These are phyloP conservation scores for Trichonephila clavipes DNA, from an alignment of 1,140 invertebrate genomes.

Conservation along the genomic window DNA sequence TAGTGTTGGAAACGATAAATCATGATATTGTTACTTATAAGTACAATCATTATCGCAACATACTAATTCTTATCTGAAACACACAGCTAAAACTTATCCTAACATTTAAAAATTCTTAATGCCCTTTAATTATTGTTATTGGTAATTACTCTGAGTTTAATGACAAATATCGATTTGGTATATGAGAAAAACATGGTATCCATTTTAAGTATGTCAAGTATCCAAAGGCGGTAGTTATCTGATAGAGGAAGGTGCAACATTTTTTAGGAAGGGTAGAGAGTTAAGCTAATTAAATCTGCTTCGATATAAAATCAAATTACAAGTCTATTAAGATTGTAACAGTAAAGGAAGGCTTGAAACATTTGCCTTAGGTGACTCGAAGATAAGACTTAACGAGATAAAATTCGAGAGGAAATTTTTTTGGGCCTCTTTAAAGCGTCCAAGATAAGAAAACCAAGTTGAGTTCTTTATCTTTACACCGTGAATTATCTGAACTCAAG, in stretches of 20 bases:
- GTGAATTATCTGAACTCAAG: not conserved
- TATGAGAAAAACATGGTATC: not conserved
- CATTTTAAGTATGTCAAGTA: not conserved
- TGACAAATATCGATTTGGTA: not conserved
- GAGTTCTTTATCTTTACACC: conserved; percentile 4
- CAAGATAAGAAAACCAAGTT: conserved; percentile 14
- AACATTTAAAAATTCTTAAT: too few species aligned
- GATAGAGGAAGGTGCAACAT: not conserved
- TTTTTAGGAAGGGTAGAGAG: not conserved
- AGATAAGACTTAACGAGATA: conserved; percentile 43
- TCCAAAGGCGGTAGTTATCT: not conserved
- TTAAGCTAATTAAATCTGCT: conserved; percentile 8
- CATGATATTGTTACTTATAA: too few species aligned
- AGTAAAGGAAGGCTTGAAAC: conserved; percentile 12
- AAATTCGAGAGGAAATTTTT: not conserved
- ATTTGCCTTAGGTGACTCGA: not conserved
- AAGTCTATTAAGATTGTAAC: conserved; percentile 7
- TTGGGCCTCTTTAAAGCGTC: not conserved
- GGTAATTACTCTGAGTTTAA: not conserved
- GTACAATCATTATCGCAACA: too few species aligned
- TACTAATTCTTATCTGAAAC: too few species aligned
- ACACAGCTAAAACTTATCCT: too few species aligned
- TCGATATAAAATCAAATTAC: conserved; percentile 41
- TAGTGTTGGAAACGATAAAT: too few species aligned
- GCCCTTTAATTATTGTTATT: too few species aligned